Evolutionary conservation across 2,888 invertebrate species (phyloP).

Genomic region (Biston betularia): DNA sequence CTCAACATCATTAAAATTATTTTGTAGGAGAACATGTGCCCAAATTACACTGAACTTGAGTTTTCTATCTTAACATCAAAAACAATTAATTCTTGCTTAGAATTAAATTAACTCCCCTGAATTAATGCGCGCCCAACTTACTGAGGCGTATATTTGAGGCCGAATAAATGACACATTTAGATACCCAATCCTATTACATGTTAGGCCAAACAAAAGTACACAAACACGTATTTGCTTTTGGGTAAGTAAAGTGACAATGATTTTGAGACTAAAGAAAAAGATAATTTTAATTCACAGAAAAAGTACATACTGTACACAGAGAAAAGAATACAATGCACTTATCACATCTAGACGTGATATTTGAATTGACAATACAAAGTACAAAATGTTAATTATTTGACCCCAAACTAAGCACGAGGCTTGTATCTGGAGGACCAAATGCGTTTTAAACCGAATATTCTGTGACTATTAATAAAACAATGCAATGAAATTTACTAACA

Average conservation of each 20-base stretch:
- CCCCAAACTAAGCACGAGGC: no score
- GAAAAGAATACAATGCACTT: no score
- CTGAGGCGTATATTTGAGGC: constrained; percentile 20
- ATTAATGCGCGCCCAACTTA: constrained; percentile 13
- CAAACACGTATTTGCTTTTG: constrained; percentile 25
- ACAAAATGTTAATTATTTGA: no score
- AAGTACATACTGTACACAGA: no score
- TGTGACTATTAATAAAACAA: no score
- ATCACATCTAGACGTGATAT: no score
- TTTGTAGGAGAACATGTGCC: background rate
- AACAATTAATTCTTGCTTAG: constrained; percentile 6
- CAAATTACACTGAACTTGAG: background rate
- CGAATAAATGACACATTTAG: constrained; percentile 29
- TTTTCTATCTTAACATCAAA: constrained; percentile 14
- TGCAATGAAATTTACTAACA: no score
- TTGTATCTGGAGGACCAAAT: no score
- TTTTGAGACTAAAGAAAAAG: background rate
- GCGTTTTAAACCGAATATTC: no score
- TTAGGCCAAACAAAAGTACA: constrained; percentile 32
- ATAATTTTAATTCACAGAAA: no score
- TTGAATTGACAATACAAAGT: no score
- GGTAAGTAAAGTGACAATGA: constrained; percentile 1
- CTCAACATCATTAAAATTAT: background rate
- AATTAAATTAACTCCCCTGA: constrained; percentile 18
- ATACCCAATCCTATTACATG: constrained; percentile 22